phyloP scores from a whole-genome alignment of 2,888 invertebrate genomes.

The Drosophila mimica region DNA sequence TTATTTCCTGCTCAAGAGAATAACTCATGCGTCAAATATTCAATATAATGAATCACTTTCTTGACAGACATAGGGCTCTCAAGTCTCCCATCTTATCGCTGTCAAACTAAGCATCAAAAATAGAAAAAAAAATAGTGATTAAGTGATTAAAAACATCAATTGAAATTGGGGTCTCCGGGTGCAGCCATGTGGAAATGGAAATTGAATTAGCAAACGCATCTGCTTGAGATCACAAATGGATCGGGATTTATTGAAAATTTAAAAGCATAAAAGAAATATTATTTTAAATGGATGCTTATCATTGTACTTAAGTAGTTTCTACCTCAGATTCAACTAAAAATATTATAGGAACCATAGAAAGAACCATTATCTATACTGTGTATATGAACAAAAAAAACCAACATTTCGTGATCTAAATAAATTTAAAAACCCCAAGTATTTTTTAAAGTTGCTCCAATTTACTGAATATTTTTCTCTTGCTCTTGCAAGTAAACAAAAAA shows the following conservation, averaged over 20 bases:
- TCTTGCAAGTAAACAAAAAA: background rate
- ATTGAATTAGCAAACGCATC: background rate
- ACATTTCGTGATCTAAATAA: background rate
- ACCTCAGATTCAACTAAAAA: background rate
- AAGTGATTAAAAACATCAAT: conserved; percentile 33
- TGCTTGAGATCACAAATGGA: background rate
- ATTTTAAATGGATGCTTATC: background rate
- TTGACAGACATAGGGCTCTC: background rate
- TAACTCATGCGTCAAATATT: conserved; percentile 8
- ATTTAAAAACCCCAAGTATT: background rate
- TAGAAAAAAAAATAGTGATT: conserved; percentile 1
- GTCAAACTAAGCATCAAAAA: conserved; percentile 7
- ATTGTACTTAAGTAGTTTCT: background rate
- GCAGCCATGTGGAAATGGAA: conserved; percentile 50
- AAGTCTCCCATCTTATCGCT: conserved; percentile 17
- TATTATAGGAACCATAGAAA: background rate
- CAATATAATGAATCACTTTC: conserved; percentile 14
- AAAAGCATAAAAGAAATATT: background rate
- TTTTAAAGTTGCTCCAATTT: background rate
- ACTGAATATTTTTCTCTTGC: background rate
- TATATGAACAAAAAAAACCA: background rate
- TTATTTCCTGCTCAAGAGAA: conserved; percentile 31
- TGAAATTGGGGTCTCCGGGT: conserved; percentile 21
- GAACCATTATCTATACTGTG: background rate
- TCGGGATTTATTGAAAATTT: background rate